Base-by-base conservation (phyloP, 2,888 invertebrate species). In the Helleia helle region DNA sequence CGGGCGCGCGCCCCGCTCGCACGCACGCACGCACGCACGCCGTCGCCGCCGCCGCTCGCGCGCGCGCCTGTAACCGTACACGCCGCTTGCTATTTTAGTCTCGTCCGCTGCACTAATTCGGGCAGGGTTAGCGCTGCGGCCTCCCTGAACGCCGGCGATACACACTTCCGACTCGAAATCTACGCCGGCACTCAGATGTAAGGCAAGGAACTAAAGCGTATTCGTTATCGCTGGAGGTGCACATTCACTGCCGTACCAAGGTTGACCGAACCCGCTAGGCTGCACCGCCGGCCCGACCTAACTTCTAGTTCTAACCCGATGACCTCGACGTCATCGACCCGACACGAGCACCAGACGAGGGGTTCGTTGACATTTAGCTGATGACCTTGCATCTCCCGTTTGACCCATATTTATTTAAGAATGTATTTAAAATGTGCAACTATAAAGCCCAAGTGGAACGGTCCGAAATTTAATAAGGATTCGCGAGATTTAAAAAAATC, bases 71-170 rank as follows among this genome's bases (percentile, higher is more conserved):
- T 81, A 84, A 83, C 77, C 71, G 80, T 81, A 84, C 74, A 80
- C 84, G 81, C 77, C 71, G 72, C 65, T 69, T 65, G 77, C 83
- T 83, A 83, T 84, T 84, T 81, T 69, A 61, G 80, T 76, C 79
- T 66, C 77, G 74, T 72, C 65, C 80, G 77, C 77, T 81, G 81
- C 81, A 81, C 83, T 83, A 83, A 81, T 76, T 81, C 83, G 83
- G 83, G 81, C 81, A 80, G 83, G 81, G 81, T 84, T 84, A 81
- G 70, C 77, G 74, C 73, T 71, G 70, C 68, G 76, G 75, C 80
- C 75, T 80, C 76, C 66, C 65, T 61, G 65, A 66, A 58, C 70
- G 68, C 65, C 65, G 64, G 66, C 69, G 63, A 17, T 22, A 8
- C 62, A 71, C 79, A 79, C 76, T 80, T 80, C 77, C 76, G 74